Conservation (phyloP, 2,797 vertebrate species). For the Toxotes lorentzi region DNA sequence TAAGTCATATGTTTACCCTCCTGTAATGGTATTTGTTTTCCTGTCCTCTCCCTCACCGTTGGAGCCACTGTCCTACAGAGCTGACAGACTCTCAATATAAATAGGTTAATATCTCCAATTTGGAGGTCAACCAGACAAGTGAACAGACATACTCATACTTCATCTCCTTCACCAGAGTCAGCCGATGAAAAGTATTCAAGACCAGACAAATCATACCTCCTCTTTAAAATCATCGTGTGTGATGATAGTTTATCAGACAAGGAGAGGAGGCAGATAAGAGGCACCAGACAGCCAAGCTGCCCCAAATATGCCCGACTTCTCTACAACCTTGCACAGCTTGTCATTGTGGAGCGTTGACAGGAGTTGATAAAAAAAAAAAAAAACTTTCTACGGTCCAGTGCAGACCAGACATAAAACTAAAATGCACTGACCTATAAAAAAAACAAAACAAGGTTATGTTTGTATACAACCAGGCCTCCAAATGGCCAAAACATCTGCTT, state of each 20-base stretch:
- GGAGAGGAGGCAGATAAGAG: conserved; percentile 61
- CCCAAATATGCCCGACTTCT: conserved; percentile 44
- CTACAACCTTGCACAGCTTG: conserved; percentile 38
- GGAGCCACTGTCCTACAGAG: conserved; percentile 55
- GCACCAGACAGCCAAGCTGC: conserved; percentile 47
- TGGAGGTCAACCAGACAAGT: conserved; percentile 69
- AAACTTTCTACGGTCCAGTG: conserved; percentile 16
- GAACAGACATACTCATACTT: conserved; percentile 57
- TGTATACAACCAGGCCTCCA: neutral
- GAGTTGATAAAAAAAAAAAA: conserved; percentile 52
- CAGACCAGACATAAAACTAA: conserved; percentile 24
- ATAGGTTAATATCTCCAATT: conserved; percentile 76
- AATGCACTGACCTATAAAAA: conserved; percentile 15
- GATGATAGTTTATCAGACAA: conserved; percentile 67
- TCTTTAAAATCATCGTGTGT: conserved; percentile 51
- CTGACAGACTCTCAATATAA: conserved; percentile 65
- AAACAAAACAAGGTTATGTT: conserved; percentile 1
- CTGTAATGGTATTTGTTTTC: conserved; percentile 67
- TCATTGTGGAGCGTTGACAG: conserved; percentile 51
- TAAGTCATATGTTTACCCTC: conserved; percentile 44
- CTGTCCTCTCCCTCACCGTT: conserved; percentile 43
- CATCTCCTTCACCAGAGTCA: conserved; percentile 43
- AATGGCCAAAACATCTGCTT: neutral
- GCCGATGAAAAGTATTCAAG: conserved; percentile 60
- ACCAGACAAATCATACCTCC: conserved; percentile 64